These are phyloP conservation scores for Petrocephalus schoutedeni DNA, from an alignment of 2,797 vertebrate genomes.

Conservation along the genomic window DNA sequence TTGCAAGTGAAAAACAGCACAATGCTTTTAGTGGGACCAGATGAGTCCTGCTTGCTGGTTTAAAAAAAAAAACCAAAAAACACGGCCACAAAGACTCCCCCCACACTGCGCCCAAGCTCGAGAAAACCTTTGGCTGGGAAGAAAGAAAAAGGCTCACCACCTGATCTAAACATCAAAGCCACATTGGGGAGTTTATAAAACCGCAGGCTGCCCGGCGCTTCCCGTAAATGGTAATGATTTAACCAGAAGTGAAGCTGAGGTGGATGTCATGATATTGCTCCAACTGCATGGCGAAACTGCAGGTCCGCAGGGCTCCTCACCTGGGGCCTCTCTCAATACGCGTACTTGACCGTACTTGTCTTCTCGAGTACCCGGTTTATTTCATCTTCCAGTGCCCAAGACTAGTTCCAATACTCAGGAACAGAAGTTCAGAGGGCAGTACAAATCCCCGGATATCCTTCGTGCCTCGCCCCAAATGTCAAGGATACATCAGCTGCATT, in stretches of 20 bases:
- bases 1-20: slow-evolving; percentile 31
- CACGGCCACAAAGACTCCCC: background rate
- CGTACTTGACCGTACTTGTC: too few relatives aligned
- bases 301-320: too few relatives aligned
- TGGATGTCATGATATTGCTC: background rate
- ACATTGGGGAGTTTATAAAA: slow-evolving; percentile 44
- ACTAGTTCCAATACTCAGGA: too few relatives aligned
- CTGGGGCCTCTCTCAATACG: background rate
- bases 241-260: slow-evolving; percentile 64
- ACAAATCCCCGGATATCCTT: too few relatives aligned
- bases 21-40: slow-evolving; percentile 54
- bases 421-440: too few relatives aligned
- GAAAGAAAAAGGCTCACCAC: slow-evolving; percentile 38
- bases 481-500: too few relatives aligned
- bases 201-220: background rate
- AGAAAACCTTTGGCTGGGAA: slow-evolving; percentile 51
- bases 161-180: slow-evolving; percentile 69
- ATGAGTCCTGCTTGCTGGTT: slow-evolving; percentile 37
- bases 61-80: background rate
- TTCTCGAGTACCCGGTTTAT: too few relatives aligned
- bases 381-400: too few relatives aligned
- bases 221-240: slow-evolving; percentile 57
- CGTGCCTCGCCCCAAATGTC: too few relatives aligned
- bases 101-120: slow-evolving; percentile 35
- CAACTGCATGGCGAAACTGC: slow-evolving; percentile 55